phyloP scores from a whole-genome alignment of 92 coral and sea anemone species.

The Parazoanthus atlanticus region DNA sequence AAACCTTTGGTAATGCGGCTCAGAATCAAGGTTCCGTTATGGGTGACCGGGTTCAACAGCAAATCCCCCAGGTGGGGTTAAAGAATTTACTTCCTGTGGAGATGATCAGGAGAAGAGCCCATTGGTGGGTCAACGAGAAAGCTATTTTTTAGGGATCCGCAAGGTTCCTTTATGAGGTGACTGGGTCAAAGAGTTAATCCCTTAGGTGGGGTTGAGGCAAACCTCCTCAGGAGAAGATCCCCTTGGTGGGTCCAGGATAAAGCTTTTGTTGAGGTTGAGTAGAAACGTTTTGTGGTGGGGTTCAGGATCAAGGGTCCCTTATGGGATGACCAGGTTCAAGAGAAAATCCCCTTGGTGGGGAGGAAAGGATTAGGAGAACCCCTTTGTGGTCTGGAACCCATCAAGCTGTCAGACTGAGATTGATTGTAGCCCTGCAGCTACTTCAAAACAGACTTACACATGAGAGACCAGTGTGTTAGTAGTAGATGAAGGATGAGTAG shows the following conservation, averaged over 20 bases:
- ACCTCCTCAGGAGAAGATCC: background rate
- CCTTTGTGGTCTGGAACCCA: background rate
- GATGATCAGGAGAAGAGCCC: background rate
- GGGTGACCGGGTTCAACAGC: background rate
- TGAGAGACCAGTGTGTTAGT: conserved; percentile 44
- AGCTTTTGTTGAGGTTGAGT: background rate
- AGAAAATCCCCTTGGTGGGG: too few relatives aligned
- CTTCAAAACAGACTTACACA: conserved; percentile 44
- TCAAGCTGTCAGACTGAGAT: background rate
- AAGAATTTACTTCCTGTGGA: background rate
- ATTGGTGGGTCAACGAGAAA: too few relatives aligned
- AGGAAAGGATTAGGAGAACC: background rate
- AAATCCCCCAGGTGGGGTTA: background rate
- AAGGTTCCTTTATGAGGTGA: too few relatives aligned
- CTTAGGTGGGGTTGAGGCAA: too few relatives aligned
- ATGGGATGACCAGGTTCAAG: background rate
- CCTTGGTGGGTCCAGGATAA: too few relatives aligned
- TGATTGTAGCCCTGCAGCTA: background rate
- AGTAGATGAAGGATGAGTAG: conserved; percentile 37
- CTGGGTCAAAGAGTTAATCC: too few relatives aligned
- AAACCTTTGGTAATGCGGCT: too few relatives aligned
- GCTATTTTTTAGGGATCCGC: too few relatives aligned
- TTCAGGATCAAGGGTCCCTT: background rate
- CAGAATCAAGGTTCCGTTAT: too few relatives aligned
- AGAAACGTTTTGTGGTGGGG: background rate